phyloP scores from a whole-genome alignment of 2,888 invertebrate species.

The Microchrysa polita region DNA sequence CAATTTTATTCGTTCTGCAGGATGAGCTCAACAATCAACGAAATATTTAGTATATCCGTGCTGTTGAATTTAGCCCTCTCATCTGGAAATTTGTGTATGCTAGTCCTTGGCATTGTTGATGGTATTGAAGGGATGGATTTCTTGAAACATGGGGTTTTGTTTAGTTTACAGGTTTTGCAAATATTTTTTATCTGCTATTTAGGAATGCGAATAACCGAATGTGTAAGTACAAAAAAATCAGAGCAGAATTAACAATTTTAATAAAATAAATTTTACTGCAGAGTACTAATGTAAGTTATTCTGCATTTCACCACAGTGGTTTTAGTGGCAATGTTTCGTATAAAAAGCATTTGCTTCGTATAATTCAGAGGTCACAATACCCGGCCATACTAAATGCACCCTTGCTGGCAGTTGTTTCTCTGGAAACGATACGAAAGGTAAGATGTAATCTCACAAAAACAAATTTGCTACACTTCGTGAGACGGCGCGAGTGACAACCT shows the following conservation, averaged over 20 bases:
- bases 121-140: background rate
- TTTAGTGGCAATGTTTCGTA: background rate
- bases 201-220: slow-evolving; percentile 21
- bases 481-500: too few species aligned
- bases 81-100: slow-evolving; percentile 19
- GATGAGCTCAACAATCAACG: slow-evolving; percentile 7
- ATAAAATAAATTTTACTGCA: background rate
- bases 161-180: slow-evolving; percentile 3
- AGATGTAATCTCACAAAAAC: too few species aligned
- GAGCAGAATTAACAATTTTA: too few species aligned
- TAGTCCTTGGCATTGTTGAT: background rate
- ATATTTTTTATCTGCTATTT: slow-evolving; percentile 3
- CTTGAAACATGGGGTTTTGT: background rate
- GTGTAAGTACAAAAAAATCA: background rate
- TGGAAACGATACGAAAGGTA: background rate
- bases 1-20: too few species aligned
- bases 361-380: slow-evolving; percentile 12
- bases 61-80: slow-evolving; percentile 3
- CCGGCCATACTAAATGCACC: background rate
- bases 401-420: background rate
- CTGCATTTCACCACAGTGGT: slow-evolving; percentile 9
- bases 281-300: background rate
- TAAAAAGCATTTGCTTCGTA: slow-evolving; percentile 3
- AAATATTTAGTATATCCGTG: slow-evolving; percentile 18
- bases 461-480: too few species aligned